Evolutionary conservation across 2,888 invertebrate genomes (phyloP), one percentile per base, ranked within the genome.

Genomic region (Dromius quadrimaculatus): DNA sequence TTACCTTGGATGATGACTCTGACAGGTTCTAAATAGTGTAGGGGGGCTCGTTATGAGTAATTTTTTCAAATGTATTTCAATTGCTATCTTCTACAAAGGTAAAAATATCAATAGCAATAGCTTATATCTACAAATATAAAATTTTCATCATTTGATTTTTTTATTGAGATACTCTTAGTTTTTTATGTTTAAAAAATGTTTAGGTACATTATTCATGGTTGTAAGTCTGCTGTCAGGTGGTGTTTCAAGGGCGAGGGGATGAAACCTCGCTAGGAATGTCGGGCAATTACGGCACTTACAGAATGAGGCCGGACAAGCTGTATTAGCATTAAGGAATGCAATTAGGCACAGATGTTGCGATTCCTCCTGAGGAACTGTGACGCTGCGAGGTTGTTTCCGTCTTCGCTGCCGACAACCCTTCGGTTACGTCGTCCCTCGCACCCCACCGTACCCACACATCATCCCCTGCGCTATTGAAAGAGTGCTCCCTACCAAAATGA

Each of bases 321-420:
- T 79, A 80, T 80, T 79, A 79, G 78, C 79, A 78, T 77, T 77
- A 77, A 79, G 80, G 80, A 80, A 80, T 80, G 80, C 78, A 80
- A 80, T 80, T 80, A 80, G 70, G 62, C 70, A 70, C 70, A 70
- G 61, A 70, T 70, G 70, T 61, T 62, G 47, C 59, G 45, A 32
- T 43, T 57, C 57, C 38, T 64, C 64, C 64, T 64, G 45, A 64
- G 47, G 17, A 38, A 23, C 32, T 9, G 11, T 20, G 41, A 45
- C 2, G 38, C 5, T 4, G 2, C n/a, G n/a, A 47, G 1, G 28
- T n/a, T n/a, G n/a, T n/a, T n/a, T n/a, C 17, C 8, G 22, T 22
- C 22, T 15, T 36, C 38, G 38, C 17, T n/a, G 19, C 15, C 34
- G n/a, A 17, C 43, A 59, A 68, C 68, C 68, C 68, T 59, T 68